Conservation (phyloP, 2,113 vertebrate genomes). For the Rostratula benghalensis region DNA sequence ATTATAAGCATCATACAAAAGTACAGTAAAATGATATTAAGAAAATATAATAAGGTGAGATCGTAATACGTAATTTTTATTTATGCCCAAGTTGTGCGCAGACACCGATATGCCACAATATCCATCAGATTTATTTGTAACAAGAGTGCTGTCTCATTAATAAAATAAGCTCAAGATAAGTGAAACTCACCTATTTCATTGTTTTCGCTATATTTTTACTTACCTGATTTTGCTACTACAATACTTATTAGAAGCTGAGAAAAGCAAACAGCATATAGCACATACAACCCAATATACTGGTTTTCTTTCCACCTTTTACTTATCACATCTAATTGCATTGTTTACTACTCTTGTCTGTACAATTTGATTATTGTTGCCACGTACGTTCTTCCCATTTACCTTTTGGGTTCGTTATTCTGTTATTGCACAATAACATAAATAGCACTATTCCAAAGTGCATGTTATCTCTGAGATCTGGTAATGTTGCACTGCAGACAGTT, state of each 20-base stretch:
- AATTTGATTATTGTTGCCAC: neutral
- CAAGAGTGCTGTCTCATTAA: neutral
- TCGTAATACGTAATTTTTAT: neutral
- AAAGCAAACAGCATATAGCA: neutral
- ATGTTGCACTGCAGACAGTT: neutral
- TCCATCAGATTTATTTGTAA: neutral
- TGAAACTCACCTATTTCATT: neutral
- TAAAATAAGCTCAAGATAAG: neutral
- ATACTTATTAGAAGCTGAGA: neutral
- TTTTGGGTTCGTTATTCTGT: neutral
- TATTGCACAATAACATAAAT: neutral
- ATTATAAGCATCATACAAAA: neutral
- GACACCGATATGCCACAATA: neutral
- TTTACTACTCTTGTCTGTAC: neutral
- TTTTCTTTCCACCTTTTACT: neutral
- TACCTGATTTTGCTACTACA: neutral
- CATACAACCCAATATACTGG: neutral
- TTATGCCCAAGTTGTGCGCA: neutral
- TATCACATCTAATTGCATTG: neutral
- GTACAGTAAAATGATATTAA: conserved; percentile 7
- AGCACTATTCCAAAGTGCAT: neutral
- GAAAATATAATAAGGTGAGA: neutral
- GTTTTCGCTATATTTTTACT: neutral
- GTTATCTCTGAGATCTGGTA: neutral
- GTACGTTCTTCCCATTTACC: neutral